Evolutionary conservation across 2,888 invertebrate genomes (phyloP).

Genomic region (Tenthredo livida): DNA sequence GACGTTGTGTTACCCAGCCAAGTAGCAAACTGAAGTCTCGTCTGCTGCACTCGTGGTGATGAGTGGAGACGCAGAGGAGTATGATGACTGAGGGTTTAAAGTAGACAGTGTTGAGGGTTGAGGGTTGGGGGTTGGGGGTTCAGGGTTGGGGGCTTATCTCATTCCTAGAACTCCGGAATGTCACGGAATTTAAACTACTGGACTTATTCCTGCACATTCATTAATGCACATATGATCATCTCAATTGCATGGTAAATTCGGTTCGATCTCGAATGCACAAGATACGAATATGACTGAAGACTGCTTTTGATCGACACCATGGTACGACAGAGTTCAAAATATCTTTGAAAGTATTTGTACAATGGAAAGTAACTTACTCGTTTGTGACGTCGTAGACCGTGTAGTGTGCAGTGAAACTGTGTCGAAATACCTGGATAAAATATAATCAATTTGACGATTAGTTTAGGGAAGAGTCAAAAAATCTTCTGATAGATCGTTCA

Average conservation of each 20-base stretch:
- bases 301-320: too few species aligned
- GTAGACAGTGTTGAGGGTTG: not conserved
- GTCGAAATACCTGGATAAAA: conserved; percentile 86
- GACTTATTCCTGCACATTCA: not conserved
- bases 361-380: conserved; percentile 84
- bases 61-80: conserved; percentile 91
- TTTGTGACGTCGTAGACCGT: conserved; percentile 95
- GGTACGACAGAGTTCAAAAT: too few species aligned
- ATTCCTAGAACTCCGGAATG: not conserved
- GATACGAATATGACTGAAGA: not conserved
- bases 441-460: not conserved
- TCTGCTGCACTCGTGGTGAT: conserved; percentile 84
- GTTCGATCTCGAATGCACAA: not conserved
- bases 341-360: not conserved
- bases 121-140: not conserved
- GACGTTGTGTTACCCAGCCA: conserved; percentile 91
- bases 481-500: too few species aligned
- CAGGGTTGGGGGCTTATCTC: not conserved
- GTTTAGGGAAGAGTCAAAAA: not conserved
- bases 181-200: not conserved
- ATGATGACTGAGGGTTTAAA: conserved; percentile 83
- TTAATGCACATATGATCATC: not conserved
- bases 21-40: conserved; percentile 90
- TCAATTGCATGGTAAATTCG: not conserved
- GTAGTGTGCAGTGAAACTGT: conserved; percentile 93